Evolutionary conservation across 1,140 invertebrate genomes (phyloP).

Genomic region (Melipona quadrifasciata): DNA sequence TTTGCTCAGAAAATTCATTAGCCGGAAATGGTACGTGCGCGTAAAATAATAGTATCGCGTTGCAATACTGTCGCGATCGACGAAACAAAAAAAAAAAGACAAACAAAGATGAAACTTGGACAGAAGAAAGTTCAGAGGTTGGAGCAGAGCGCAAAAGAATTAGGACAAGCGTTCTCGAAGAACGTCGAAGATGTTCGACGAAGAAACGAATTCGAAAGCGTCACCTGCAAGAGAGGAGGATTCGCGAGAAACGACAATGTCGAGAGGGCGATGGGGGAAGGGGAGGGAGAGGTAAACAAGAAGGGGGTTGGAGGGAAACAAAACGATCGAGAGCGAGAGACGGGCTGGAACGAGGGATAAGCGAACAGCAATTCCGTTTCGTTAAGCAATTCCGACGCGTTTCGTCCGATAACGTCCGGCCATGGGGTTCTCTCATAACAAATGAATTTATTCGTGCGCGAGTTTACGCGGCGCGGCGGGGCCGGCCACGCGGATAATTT

Average conservation of each 20-base stretch:
- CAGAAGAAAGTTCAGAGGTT: too few relatives aligned
- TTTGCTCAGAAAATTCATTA: too few relatives aligned
- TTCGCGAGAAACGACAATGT: background rate
- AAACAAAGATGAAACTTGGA: background rate
- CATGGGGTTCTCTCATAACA: conserved; percentile 56
- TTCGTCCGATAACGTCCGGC: conserved; percentile 64
- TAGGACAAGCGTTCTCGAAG: background rate
- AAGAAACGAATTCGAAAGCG: background rate
- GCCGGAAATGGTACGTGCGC: too few relatives aligned
- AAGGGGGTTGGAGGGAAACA: background rate
- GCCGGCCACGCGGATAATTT: conserved; percentile 63
- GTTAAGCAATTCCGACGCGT: conserved; percentile 69
- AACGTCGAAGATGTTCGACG: background rate
- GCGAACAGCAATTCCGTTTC: conserved; percentile 63
- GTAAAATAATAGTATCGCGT: too few relatives aligned
- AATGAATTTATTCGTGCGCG: conserved; percentile 67
- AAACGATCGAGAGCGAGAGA: background rate
- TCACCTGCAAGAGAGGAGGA: background rate
- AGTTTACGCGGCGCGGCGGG: conserved; percentile 59
- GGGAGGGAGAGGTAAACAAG: background rate
- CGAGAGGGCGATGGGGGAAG: too few relatives aligned
- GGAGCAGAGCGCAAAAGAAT: too few relatives aligned
- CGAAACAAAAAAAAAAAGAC: background rate
- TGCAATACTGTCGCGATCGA: background rate
- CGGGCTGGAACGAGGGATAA: conserved; percentile 22